Evolutionary conservation across 2,888 invertebrate species (phyloP), one percentile per base, ranked within the genome.

Genomic region (Synanthedon andrenaeformis): DNA sequence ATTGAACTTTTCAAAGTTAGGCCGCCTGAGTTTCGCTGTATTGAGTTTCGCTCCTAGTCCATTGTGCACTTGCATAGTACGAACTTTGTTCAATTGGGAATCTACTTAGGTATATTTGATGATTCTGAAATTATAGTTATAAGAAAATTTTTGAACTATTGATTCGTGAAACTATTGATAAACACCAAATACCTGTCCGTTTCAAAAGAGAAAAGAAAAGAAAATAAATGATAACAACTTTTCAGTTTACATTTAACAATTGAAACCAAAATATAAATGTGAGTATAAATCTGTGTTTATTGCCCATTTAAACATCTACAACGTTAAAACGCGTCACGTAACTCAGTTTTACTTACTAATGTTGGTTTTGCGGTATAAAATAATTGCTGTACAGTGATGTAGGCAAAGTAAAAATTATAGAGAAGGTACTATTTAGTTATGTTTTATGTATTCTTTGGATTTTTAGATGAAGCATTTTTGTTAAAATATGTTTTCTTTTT

Each of bases 281-380:
- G 70, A 66, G 49, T 58, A 77, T 76, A 76, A 76, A 77, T 78
- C 76, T 73, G 61, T 62, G 69, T 72, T 77, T 78, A 78, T 77
- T 60, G 74, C 69, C 74, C 74, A 76, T 76, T 76, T 70, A 69
- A 77, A 75, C 73, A 76, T 74, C 71, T 70, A 71, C 69, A 72
- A 65, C 59, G 67, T 64, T 63, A 61, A 66, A 66, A 68, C 59
- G 64, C 64, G 70, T 70, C 72, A 75, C 76, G 74, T 76, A 67
- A 75, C 63, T 72, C 64, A 67, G 67, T 68, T 70, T 63, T 61
- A 60, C 52, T 45, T 50, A 51, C 55, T 54, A 54, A 56, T 53
- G 53, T 57, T 57, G 63, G 64, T 61, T 67, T 60, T 61, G 56
- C 58, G 55, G 61, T 61, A 62, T 59, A 63, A 59, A 58, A 62